Evolutionary conservation across 1,140 invertebrate species (phyloP), one percentile per base, ranked within the genome.

Genomic region (Apis florea): DNA sequence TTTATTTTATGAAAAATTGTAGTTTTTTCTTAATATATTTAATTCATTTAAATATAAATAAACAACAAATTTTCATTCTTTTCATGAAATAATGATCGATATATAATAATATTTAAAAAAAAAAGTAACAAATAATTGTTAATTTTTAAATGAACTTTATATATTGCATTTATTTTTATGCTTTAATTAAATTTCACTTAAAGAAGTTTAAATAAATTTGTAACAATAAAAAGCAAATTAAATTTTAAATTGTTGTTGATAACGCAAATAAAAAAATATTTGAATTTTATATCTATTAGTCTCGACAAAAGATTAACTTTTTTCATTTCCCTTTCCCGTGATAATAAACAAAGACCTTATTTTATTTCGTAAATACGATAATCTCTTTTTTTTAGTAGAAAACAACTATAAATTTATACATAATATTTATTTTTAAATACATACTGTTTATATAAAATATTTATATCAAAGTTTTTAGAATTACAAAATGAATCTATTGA

Each of bases 331-430:
- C 31, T 31, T 83, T 71, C 66, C 68, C 64, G 9, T 49, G 47
- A 87, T 83, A 83, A 80, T 69, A 85, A 75, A 86, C 59, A 53
- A 53, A 31, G 13, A 15, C 24, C 24, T 78, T 31, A 47, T 49
- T 73, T 31, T 64, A 26, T 26, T 53, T 59, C 49, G 1, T 12
- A 21, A 19, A 3, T 19, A 54, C 26, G 1, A 59, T 49, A 73
- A 56, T 66, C 78, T 70, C 19, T 15, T n/a, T 24, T 54, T 8
- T 4, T 19, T n/a, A 49, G 1, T 26, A 13, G 4, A 61, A 61
- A 5, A 11, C 8, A 47, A 26, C 10, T 58, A 12, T 26, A 70
- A 31, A 21, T 9, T 61, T 51, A 3, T 31, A 26, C 26, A 13
- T 49, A 51, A 3, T n/a, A 59, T 58, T 59, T 47, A 69, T 77